Evolutionary conservation across 2,888 invertebrate genomes (phyloP).

Genomic region (Timema cristinae): DNA sequence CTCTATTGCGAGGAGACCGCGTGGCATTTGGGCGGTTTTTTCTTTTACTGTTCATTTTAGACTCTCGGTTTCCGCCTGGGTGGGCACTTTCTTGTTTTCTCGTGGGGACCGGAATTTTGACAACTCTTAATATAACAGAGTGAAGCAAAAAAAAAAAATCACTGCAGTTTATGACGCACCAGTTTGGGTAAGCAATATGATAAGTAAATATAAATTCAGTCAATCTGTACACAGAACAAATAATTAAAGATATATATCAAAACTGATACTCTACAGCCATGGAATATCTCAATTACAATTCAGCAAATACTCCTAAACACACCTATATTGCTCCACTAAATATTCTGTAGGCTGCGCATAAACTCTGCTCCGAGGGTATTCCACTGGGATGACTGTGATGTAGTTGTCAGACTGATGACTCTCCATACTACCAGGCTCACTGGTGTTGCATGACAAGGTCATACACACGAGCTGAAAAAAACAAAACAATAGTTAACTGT

Average conservation of each 20-base stretch:
- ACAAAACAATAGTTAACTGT: too few relatives aligned
- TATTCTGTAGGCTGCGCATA: constrained; percentile 53
- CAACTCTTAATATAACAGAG: constrained; percentile 40
- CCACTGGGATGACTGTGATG: constrained; percentile 58
- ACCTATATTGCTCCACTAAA: constrained; percentile 52
- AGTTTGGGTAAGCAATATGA: too few relatives aligned
- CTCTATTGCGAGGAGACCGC: constrained; percentile 65
- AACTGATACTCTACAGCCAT: too few relatives aligned
- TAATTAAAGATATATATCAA: too few relatives aligned
- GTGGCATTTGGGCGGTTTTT: constrained; percentile 75
- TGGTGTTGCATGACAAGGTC: too few relatives aligned
- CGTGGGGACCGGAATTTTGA: constrained; percentile 85
- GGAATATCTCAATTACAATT: background rate
- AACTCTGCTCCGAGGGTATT: constrained; percentile 52
- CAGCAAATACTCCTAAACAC: constrained; percentile 30
- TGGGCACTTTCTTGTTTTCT: constrained; percentile 75
- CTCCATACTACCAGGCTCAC: constrained; percentile 16
- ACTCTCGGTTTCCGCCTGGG: constrained; percentile 56
- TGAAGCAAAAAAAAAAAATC: constrained; percentile 19
- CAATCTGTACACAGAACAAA: too few relatives aligned
- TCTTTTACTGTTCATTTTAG: constrained; percentile 75
- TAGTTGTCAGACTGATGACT: constrained; percentile 43
- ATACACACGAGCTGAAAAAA: too few relatives aligned
- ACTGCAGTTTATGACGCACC: too few relatives aligned
- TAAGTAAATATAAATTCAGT: too few relatives aligned